Conservation (phyloP, 2,797 vertebrate species). For the Alectoris magna region DNA sequence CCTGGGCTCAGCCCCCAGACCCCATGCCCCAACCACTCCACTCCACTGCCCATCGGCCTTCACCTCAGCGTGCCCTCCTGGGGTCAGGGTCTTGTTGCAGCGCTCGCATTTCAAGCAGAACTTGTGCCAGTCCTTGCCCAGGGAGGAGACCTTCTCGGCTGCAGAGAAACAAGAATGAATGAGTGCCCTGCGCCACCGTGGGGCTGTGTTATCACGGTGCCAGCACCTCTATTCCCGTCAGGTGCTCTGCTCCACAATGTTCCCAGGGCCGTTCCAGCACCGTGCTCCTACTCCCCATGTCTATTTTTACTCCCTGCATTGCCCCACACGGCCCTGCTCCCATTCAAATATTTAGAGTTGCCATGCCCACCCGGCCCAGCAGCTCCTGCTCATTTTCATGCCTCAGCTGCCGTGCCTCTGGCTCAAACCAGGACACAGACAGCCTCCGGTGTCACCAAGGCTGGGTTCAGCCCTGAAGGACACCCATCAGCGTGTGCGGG, state of each 20-base stretch:
- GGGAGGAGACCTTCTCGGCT: slow-evolving; percentile 96
- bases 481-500: rapidly evolving
- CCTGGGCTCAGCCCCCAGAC: not conserved
- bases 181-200: not conserved
- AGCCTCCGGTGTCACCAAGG: not conserved
- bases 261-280: not conserved
- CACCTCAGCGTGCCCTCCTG: slow-evolving; percentile 95
- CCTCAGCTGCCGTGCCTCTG: not conserved
- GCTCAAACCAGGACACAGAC: rapidly evolving
- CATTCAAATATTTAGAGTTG: slow-evolving; percentile 67
- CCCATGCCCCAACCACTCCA: not conserved
- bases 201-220: not conserved
- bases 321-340: slow-evolving; percentile 16
- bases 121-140: slow-evolving; percentile 99
- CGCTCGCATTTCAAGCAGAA: slow-evolving; percentile 97
- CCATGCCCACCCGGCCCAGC: slow-evolving; percentile 47
- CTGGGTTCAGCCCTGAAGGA: not conserved
- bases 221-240: too few relatives aligned
- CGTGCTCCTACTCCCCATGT: not conserved
- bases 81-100: slow-evolving; percentile 94
- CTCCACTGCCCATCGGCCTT: slow-evolving; percentile 26
- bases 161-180: not conserved
- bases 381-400: not conserved
- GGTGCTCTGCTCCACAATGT: not conserved
- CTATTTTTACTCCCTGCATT: slow-evolving; percentile 31